Evolutionary conservation across 2,113 vertebrate species (phyloP).

Genomic region (Onychostoma macrolepis): DNA sequence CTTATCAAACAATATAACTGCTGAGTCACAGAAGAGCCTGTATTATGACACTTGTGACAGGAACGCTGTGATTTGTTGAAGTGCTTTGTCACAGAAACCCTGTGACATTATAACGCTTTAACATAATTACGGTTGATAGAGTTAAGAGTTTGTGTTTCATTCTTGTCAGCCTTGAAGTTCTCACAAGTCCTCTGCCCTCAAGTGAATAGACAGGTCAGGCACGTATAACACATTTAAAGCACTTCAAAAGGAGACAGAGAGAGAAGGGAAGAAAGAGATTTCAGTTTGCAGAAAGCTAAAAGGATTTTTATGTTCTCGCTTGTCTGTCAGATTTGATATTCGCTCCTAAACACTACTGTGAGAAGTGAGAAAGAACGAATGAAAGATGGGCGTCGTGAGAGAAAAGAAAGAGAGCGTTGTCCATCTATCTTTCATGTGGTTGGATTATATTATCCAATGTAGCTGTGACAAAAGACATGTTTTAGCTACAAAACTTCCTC

Average conservation of each 20-base stretch:
- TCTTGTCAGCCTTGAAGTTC: slow-evolving; percentile 17
- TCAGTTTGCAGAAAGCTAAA: slow-evolving; percentile 67
- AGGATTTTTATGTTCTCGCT: slow-evolving; percentile 79
- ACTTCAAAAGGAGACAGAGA: slow-evolving; percentile 40
- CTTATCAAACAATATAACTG: neutral
- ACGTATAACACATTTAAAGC: slow-evolving; percentile 42
- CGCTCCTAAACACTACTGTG: slow-evolving; percentile 65
- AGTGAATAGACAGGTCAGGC: slow-evolving; percentile 65
- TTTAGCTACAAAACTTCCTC: slow-evolving; percentile 62
- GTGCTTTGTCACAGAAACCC: slow-evolving; percentile 2
- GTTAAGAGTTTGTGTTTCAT: neutral
- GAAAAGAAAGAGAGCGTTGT: slow-evolving; percentile 40
- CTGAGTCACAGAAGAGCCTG: neutral
- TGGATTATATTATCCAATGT: slow-evolving; percentile 70
- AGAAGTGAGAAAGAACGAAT: slow-evolving; percentile 49
- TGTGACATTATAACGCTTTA: neutral
- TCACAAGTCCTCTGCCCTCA: slow-evolving; percentile 24
- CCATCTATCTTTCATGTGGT: slow-evolving; percentile 70
- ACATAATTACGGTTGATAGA: neutral
- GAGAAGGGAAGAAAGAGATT: slow-evolving; percentile 36
- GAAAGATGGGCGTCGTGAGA: slow-evolving; percentile 25
- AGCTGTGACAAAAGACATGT: slow-evolving; percentile 67
- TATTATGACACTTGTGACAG: neutral
- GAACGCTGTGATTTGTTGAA: neutral
- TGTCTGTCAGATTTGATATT: slow-evolving; percentile 58